Percentiles rank a stretch among this genome's conserved stretches.
These are phyloP conservation scores for Grantiella picta DNA, from an alignment of 2,113 vertebrate species.

Conservation along the genomic window DNA sequence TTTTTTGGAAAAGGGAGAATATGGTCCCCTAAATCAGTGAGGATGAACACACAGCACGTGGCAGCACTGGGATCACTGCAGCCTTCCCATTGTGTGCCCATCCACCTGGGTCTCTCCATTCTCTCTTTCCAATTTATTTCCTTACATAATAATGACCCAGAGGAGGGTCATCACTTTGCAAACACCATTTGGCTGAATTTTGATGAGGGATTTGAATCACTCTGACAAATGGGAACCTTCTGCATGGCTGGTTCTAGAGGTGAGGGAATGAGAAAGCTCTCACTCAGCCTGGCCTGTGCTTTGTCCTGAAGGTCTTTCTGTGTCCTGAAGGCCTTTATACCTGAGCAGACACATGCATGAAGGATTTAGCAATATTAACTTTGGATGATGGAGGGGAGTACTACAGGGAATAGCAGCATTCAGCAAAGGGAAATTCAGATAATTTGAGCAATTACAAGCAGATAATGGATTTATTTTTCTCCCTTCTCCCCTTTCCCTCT, in stretches of 20 bases:
- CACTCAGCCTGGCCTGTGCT: neutral
- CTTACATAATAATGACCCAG: slow-evolving; percentile 56
- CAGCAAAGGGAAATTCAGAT: neutral
- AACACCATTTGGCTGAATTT: slow-evolving; percentile 54
- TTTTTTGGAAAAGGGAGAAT: neutral
- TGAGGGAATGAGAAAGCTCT: neutral
- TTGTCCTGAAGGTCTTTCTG: slow-evolving; percentile 21
- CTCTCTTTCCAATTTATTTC: slow-evolving; percentile 46
- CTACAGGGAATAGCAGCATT: neutral
- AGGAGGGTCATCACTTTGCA: slow-evolving; percentile 33
- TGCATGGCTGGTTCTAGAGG: slow-evolving; percentile 6
- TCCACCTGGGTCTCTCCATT: slow-evolving; percentile 19
- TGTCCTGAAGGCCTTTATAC: slow-evolving; percentile 16
- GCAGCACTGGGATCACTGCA: neutral
- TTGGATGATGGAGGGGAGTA: neutral
- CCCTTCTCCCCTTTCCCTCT: neutral
- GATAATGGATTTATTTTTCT: neutral
- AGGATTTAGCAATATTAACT: neutral
- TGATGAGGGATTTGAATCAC: slow-evolving; percentile 45
- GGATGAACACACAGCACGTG: neutral
- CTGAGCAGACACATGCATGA: neutral
- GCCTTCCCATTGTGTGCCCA: neutral
- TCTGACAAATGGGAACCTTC: slow-evolving; percentile 48
- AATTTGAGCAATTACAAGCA: neutral
- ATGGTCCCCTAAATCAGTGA: neutral